Conservation (phyloP, 2,797 vertebrate species). For the Cottoperca gobio region DNA sequence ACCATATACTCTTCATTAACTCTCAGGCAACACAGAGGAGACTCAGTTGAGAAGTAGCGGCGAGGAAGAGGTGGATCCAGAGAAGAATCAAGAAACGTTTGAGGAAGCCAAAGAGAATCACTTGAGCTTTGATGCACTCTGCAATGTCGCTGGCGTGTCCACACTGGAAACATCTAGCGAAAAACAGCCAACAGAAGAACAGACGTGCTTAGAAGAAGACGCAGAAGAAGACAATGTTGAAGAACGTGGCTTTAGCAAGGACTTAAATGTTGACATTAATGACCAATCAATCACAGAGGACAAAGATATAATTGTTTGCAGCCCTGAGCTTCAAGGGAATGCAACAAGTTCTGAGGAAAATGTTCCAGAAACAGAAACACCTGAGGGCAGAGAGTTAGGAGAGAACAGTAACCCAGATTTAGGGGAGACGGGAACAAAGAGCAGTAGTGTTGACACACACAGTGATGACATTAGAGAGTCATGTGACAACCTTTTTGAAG, state of each 20-base stretch:
- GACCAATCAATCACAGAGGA: slow-evolving; percentile 32
- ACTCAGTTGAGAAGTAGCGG: slow-evolving; percentile 69
- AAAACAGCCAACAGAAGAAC: slow-evolving; percentile 39
- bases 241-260: slow-evolving; percentile 14
- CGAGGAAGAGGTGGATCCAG: slow-evolving; percentile 71
- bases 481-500: not conserved
- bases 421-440: slow-evolving; percentile 32
- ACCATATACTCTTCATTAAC: slow-evolving; percentile 83
- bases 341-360: slow-evolving; percentile 40
- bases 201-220: not conserved
- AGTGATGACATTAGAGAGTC: slow-evolving; percentile 28
- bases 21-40: slow-evolving; percentile 81
- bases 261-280: slow-evolving; percentile 26
- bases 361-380: slow-evolving; percentile 22
- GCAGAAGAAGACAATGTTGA: not conserved
- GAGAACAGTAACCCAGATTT: not conserved
- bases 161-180: slow-evolving; percentile 29
- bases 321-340: slow-evolving; percentile 12
- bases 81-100: slow-evolving; percentile 60
- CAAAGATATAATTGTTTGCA: slow-evolving; percentile 26
- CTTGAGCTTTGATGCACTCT: slow-evolving; percentile 36
- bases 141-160: slow-evolving; percentile 27
- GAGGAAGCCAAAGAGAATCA: slow-evolving; percentile 58
- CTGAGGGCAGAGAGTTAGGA: slow-evolving; percentile 17
- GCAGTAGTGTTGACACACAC: not conserved